Evolutionary conservation across 2,888 invertebrate genomes (phyloP), one percentile per base, ranked within the genome.

Genomic region (Eupithecia subfuscata): DNA sequence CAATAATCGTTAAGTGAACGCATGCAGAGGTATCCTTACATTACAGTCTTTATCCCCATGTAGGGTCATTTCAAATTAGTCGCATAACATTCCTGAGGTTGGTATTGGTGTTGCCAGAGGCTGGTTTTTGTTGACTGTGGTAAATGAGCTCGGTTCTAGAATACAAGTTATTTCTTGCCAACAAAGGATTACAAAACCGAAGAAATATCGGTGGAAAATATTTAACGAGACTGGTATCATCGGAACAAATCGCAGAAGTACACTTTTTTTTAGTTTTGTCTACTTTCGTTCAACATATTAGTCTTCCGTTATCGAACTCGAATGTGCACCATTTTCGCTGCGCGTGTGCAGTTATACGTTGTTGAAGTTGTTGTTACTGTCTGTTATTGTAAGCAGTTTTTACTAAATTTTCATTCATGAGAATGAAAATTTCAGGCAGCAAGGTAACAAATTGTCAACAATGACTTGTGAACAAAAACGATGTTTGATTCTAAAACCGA

Each of bases 21-120:
- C 65, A 34, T 40, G n/a, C 37, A 67, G 64, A 40, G 34, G n/a
- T 37, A 37, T 34, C 22, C 37, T 67, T 40, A 40, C 65, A 40
- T 37, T 37, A 67, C 37, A 37, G 34, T 18, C 34, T 34, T 67
- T 11, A 22, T 12, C 11, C 22, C 37, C 65, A 40, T 25, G 63
- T 45, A 70, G 18, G 64, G 37, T 64, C 70, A 40, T 74, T 64
- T 70, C 37, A 64, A 74, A 70, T 74, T 70, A 74, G 74, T 65
- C 74, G 74, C 18, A 65, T 74, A 70, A 70, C 70, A 69, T 70
- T 68, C 56, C 64, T 64, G 2, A 34, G 64, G 18, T 34, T 34
- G 34, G 64, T 64, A 34, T 64, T 34, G 34, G 64, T 64, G 9
- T 64, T 64, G 64, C 64, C 34, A 64, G 34, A 64, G 18, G 18